A percentile compares a stretch with the other conserved stretches of the same genome.
These are phyloP conservation scores for Lates calcarifer DNA, from an alignment of 2,113 vertebrate genomes.

Conservation along the genomic window DNA sequence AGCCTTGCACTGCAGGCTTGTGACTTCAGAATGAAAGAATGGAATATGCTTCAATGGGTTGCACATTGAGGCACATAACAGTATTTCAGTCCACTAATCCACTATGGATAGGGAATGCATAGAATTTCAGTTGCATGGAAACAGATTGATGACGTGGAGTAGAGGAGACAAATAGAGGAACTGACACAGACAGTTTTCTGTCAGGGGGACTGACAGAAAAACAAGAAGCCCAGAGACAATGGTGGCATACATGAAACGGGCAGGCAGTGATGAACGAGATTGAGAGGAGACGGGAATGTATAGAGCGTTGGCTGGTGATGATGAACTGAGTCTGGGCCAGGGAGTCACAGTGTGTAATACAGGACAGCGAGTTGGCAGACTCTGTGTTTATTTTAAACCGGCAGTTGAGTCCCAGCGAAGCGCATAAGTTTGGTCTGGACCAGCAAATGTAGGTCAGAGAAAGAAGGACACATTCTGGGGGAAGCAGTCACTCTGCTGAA, in stretches of 20 bases:
- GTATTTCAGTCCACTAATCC: background rate
- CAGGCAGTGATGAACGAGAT: conserved; percentile 32
- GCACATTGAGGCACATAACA: background rate
- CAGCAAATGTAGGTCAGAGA: conserved; percentile 72
- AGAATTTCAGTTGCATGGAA: conserved; percentile 58
- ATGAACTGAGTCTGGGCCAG: background rate
- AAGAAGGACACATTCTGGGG: conserved; percentile 21
- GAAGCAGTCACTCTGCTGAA: background rate
- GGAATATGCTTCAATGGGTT: background rate
- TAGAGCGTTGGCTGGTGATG: background rate
- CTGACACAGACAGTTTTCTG: conserved; percentile 25
- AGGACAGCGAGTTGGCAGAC: conserved; percentile 4
- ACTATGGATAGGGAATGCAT: background rate
- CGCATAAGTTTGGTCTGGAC: conserved; percentile 43
- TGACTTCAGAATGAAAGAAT: background rate
- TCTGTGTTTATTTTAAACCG: conserved; percentile 64
- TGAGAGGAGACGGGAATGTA: background rate
- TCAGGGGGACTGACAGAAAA: background rate
- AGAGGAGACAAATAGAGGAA: conserved; percentile 40
- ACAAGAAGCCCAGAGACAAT: conserved; percentile 14
- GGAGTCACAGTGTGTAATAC: background rate
- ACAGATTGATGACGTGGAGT: conserved; percentile 45
- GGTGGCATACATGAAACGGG: background rate
- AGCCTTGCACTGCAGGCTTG: background rate
- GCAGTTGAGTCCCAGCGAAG: conserved; percentile 26